These are phyloP conservation scores for Bombyx mandarina DNA, from an alignment of 1,140 invertebrate genomes.

Conservation along the genomic window DNA sequence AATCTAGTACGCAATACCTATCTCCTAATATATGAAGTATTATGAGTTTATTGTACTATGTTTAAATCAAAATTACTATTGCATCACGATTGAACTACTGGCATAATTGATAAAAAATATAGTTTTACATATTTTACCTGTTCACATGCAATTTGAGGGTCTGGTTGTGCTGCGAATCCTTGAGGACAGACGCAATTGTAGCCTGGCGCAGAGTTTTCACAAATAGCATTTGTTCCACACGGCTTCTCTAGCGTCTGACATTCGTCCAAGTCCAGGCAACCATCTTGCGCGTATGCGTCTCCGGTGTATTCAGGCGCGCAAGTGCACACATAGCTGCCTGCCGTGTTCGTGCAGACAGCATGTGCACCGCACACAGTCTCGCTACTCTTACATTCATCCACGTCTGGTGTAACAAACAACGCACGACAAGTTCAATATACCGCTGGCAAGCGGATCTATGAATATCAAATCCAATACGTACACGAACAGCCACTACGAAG, in stretches of 20 bases:
- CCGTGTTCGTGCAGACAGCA: constrained; percentile 87
- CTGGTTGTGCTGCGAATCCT: constrained; percentile 87
- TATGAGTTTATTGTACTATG: too few relatives aligned
- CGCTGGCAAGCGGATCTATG: constrained; percentile 9
- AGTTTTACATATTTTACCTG: constrained; percentile 73
- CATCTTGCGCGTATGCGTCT: constrained; percentile 79
- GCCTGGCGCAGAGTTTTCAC: constrained; percentile 88
- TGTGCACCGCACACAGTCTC: constrained; percentile 83
- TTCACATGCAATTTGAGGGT: constrained; percentile 87
- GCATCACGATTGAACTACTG: too few relatives aligned
- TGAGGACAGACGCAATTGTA: constrained; percentile 91
- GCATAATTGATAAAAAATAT: neutral
- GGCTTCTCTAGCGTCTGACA: constrained; percentile 85
- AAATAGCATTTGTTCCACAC: constrained; percentile 89
- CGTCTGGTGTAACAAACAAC: constrained; percentile 77
- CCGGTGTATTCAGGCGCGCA: constrained; percentile 89
- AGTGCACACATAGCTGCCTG: constrained; percentile 87
- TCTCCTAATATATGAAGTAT: too few relatives aligned
- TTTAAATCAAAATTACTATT: too few relatives aligned
- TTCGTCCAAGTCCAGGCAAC: constrained; percentile 93
- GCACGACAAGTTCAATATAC: constrained; percentile 45
- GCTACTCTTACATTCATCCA: constrained; percentile 89
- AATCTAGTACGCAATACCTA: too few relatives aligned
- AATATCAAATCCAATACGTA: constrained; percentile 50
- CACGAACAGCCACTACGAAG: constrained; percentile 59